Evolutionary conservation across 2,797 vertebrate genomes (phyloP).

Genomic region (Enteromius fasciolatus): DNA sequence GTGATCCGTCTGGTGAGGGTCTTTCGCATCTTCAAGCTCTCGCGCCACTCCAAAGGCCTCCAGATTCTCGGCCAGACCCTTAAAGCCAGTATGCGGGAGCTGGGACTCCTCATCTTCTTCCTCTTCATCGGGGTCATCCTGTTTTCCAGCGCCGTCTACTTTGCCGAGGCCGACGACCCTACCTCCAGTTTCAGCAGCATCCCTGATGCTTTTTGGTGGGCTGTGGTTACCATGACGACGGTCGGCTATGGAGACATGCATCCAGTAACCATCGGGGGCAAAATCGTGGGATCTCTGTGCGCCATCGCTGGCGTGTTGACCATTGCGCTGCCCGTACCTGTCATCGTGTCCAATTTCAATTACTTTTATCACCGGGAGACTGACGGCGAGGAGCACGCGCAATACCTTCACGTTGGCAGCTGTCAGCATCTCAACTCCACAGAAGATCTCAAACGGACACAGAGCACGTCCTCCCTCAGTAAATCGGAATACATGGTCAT

Average conservation of each 20-base stretch:
- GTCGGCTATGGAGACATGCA: slow-evolving; percentile 99
- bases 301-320: slow-evolving; percentile 97
- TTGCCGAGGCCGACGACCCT: slow-evolving; percentile 95
- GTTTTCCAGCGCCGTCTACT: slow-evolving; percentile 98
- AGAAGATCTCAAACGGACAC: slow-evolving; percentile 87
- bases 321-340: slow-evolving; percentile 95
- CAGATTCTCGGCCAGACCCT: slow-evolving; percentile 98
- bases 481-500: slow-evolving; percentile 95
- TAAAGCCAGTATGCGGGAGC: slow-evolving; percentile 96
- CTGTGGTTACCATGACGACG: slow-evolving; percentile 98
- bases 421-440: slow-evolving; percentile 88
- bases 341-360: slow-evolving; percentile 99
- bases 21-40: slow-evolving; percentile 98
- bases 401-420: slow-evolving; percentile 87
- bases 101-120: slow-evolving; percentile 96
- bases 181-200: slow-evolving; percentile 95
- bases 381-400: slow-evolving; percentile 93
- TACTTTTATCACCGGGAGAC: slow-evolving; percentile 99
- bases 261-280: slow-evolving; percentile 97
- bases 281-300: slow-evolving; percentile 95
- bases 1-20: slow-evolving; percentile 95
- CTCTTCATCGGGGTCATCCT: slow-evolving; percentile 98
- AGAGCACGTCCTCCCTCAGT: slow-evolving; percentile 90
- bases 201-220: slow-evolving; percentile 99
- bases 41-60: slow-evolving; percentile 95